A percentile compares a stretch with the other conserved stretches of the same genome.
phyloP scores from a whole-genome alignment of 2,888 invertebrate species.

The Drosophila fulvimacula region DNA sequence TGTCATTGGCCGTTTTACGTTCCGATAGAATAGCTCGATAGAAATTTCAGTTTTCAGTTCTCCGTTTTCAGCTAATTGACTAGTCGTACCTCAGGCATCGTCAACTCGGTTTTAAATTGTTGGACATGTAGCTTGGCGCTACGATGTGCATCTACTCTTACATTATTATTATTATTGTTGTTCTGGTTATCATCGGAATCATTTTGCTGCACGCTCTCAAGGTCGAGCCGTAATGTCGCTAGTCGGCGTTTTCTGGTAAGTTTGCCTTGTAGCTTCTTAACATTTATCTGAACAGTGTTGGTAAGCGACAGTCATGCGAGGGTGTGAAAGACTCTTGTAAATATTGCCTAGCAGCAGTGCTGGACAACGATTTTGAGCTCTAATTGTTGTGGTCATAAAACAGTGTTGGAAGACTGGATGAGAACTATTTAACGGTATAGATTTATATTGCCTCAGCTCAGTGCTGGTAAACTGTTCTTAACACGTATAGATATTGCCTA shows the following conservation, averaged over 20 bases:
- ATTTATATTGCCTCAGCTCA: too few species aligned
- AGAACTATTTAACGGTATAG: too few species aligned
- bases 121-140: background rate
- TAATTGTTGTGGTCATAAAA: background rate
- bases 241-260: background rate
- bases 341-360: background rate
- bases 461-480: background rate
- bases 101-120: background rate
- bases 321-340: background rate
- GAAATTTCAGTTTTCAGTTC: background rate
- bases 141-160: slow-evolving; percentile 55
- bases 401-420: background rate
- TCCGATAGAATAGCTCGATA: background rate
- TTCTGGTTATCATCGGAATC: background rate
- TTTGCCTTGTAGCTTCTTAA: background rate
- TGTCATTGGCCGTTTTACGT: background rate
- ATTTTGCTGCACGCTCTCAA: background rate
- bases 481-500: background rate
- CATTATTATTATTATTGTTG: slow-evolving; percentile 20
- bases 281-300: background rate
- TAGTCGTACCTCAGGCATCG: background rate
- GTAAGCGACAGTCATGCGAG: background rate
- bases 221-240: background rate
- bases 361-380: background rate
- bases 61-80: background rate